These are phyloP conservation scores for Campoletis sonorensis DNA, from an alignment of 1,140 invertebrate genomes.

Conservation along the genomic window DNA sequence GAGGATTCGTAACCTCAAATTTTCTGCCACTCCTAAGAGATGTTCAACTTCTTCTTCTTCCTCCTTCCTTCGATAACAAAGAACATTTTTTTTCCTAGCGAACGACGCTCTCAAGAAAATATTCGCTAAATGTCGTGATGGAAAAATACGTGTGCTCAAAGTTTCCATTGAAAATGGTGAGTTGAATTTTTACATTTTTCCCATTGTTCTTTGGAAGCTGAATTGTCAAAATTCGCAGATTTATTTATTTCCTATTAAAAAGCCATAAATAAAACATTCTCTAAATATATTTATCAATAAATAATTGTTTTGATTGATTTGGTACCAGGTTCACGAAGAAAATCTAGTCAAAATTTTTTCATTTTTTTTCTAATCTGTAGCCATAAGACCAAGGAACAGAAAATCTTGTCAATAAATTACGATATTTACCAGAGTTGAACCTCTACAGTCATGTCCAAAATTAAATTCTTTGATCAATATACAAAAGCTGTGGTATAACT, in stretches of 20 bases:
- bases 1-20: slow-evolving; percentile 50
- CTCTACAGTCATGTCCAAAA: too few relatives aligned
- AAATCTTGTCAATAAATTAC: too few relatives aligned
- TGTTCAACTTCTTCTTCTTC: slow-evolving; percentile 41
- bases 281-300: too few relatives aligned
- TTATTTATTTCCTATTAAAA: not conserved
- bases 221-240: not conserved
- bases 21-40: slow-evolving; percentile 43
- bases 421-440: too few relatives aligned
- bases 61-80: slow-evolving; percentile 39
- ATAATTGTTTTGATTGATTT: too few relatives aligned
- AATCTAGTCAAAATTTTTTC: too few relatives aligned
- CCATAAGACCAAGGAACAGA: too few relatives aligned
- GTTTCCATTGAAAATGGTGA: slow-evolving; percentile 92
- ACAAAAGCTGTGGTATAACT: too few relatives aligned
- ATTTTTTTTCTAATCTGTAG: too few relatives aligned
- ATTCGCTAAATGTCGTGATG: slow-evolving; percentile 89
- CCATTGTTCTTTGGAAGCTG: slow-evolving; percentile 17
- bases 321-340: too few relatives aligned
- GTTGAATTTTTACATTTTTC: slow-evolving; percentile 51
- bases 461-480: too few relatives aligned
- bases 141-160: slow-evolving; percentile 88
- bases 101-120: slow-evolving; percentile 89
- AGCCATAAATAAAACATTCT: too few relatives aligned
- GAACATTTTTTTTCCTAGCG: slow-evolving; percentile 76